Evolutionary conservation across 92 coral and sea anemone genomes (phyloP).

Genomic region (Blastomussa wellsi): DNA sequence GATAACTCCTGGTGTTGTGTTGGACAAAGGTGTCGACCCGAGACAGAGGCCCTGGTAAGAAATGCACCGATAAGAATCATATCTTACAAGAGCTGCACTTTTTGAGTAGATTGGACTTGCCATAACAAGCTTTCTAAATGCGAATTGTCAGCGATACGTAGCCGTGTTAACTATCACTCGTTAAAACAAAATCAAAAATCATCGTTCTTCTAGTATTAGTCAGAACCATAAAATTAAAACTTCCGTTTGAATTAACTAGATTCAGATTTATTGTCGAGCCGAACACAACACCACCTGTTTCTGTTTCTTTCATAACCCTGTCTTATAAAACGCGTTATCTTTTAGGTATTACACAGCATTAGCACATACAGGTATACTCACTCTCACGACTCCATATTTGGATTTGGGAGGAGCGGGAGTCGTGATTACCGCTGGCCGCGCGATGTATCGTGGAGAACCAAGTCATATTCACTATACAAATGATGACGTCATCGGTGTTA

Average conservation of each 20-base stretch:
- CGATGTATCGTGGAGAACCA: conserved; percentile 34
- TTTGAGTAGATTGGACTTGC: neutral
- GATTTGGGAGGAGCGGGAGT: conserved; percentile 67
- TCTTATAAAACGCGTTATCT: no score
- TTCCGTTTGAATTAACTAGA: no score
- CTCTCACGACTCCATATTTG: conserved; percentile 64
- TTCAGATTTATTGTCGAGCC: no score
- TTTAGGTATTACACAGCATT: conserved; percentile 57
- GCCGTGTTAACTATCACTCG: no score
- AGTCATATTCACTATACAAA: neutral
- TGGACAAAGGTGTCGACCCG: conserved; percentile 50
- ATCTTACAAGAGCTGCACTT: neutral
- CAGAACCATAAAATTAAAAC: no score
- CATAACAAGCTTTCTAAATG: no score
- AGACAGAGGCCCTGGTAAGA: conserved; percentile 51
- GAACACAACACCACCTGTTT: no score
- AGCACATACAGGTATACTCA: conserved; percentile 40
- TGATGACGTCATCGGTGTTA: conserved; percentile 56
- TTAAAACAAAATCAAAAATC: no score
- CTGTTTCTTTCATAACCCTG: no score
- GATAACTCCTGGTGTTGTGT: conserved; percentile 32
- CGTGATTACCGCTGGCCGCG: conserved; percentile 50
- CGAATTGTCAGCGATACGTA: no score
- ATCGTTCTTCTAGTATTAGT: no score
- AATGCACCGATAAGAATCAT: neutral